Base-by-base conservation (phyloP, 1,140 invertebrate genomes). In the Lysiphlebus fabarum region DNA sequence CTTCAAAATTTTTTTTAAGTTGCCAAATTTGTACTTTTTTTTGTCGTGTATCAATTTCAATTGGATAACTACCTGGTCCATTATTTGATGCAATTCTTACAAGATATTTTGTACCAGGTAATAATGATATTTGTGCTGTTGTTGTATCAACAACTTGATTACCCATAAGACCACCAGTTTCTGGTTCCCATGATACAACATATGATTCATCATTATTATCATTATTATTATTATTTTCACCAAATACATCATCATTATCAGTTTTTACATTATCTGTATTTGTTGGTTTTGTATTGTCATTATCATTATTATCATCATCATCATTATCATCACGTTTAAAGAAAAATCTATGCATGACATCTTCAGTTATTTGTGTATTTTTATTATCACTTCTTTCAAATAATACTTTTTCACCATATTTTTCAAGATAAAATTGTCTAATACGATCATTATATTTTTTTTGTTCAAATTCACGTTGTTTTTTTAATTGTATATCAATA, bases 161-260 rank as follows among this genome's bases (percentile, higher is more conserved):
- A 4, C 77, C 78, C 73, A 73, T 78, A 0, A 77, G 61, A 12
- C 78, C 76, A 0, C 78, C 77, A 1, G 75, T 67, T 45, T 77
- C 71, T 0, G 76, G 73, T 37, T 77, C 72, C 78, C 78, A 79
- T 6, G 76, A 75, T 0, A 79, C 75, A 6, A 79, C 71, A 44
- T 70, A 79, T 0, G 71, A 71, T 44, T 75, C 66, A 9, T 9
- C 6, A 40, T 72, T 60, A 26, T 26, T 4, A 40, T 72, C 59
- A 26, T 26, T 4, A 0, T 17, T 61, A 0, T 61, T 43, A 4
- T 10, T 7, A 5, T 65, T 57, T 55, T 61, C 38, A 41, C 33
- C 37, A 4, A 14, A 14, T 4, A 59, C 60, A 1, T 69, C 62
- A 4, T 66, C 59, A 36, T 66, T 62, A 14, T 36, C 4, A 41